phyloP scores from a whole-genome alignment of 2,113 vertebrate species.

The Cairina moschata region DNA sequence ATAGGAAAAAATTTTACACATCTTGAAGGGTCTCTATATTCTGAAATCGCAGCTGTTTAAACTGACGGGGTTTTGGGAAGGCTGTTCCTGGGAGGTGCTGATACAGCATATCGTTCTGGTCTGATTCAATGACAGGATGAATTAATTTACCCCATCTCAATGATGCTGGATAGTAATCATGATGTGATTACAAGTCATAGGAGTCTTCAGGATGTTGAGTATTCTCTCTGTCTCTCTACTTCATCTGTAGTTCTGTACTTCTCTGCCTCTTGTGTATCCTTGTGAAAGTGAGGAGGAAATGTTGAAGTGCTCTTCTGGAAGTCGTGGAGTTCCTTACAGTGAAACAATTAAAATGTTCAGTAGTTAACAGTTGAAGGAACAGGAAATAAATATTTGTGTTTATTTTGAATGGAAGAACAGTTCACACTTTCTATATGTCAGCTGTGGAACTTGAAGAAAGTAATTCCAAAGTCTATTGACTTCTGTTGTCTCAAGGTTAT shows the following conservation, averaged over 20 bases:
- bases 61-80: background rate
- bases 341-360: background rate
- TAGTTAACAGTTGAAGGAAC: background rate
- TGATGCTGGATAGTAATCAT: fast-evolving
- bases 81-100: background rate
- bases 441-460: conserved; percentile 12
- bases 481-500: conserved; percentile 42
- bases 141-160: background rate
- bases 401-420: background rate
- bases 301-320: background rate
- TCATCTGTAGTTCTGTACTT: background rate
- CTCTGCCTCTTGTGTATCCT: background rate
- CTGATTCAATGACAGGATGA: background rate
- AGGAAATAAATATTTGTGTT: background rate
- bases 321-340: background rate
- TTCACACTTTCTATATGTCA: conserved; percentile 11
- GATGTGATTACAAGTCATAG: background rate
- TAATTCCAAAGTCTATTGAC: conserved; percentile 21
- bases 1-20: background rate
- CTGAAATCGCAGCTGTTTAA: background rate
- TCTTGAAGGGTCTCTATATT: background rate
- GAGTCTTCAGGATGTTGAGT: background rate
- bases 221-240: background rate
- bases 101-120: background rate
- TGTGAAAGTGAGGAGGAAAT: background rate